These are phyloP conservation scores for Panulirus ornatus DNA, from an alignment of 1,140 invertebrate species.

Conservation along the genomic window DNA sequence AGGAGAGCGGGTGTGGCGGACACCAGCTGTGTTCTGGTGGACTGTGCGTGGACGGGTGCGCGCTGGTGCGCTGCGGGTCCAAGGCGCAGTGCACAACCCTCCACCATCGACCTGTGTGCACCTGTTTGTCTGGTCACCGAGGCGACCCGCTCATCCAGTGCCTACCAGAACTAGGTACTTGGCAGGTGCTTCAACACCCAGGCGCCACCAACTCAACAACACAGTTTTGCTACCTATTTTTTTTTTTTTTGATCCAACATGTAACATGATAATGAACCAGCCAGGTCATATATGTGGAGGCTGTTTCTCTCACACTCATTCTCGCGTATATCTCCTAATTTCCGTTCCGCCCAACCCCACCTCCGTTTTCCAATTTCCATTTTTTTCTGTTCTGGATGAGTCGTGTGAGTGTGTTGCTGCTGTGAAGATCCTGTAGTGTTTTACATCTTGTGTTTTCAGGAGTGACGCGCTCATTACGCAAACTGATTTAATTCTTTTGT, in stretches of 20 bases:
- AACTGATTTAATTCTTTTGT: background rate
- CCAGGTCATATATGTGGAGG: conserved; percentile 8
- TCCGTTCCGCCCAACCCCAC: background rate
- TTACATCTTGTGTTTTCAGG: background rate
- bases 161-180: conserved; percentile 57
- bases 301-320: conserved; percentile 16
- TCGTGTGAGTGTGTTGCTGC: background rate
- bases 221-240: background rate
- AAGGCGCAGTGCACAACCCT: conserved; percentile 86
- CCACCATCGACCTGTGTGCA: conserved; percentile 86
- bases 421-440: background rate
- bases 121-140: conserved; percentile 82
- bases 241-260: background rate
- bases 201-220: background rate
- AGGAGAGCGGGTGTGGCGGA: conserved; percentile 31
- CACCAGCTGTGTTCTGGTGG: conserved; percentile 47
- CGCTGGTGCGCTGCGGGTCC: conserved; percentile 83
- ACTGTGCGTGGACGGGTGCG: conserved; percentile 59
- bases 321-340: conserved; percentile 34
- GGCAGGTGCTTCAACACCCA: background rate
- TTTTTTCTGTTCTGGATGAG: background rate
- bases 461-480: no score
- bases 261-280: background rate
- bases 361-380: conserved; percentile 3
- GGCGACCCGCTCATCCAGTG: conserved; percentile 76